Base-by-base conservation (phyloP, 2,888 invertebrate genomes). In the Sphaerophoria taeniata region DNA sequence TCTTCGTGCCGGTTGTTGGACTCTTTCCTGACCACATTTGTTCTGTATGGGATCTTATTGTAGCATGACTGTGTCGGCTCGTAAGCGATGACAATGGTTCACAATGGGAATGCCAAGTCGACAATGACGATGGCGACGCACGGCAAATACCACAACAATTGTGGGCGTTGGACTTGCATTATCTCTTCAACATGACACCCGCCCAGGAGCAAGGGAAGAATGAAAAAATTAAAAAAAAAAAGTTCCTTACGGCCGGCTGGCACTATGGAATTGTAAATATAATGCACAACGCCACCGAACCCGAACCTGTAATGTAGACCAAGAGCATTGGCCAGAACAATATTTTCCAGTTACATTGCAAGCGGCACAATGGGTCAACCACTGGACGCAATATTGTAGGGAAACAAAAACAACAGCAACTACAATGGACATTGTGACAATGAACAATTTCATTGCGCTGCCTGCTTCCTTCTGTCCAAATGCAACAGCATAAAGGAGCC, bases 351-450 rank as follows among this genome's bases (percentile, higher is more conserved):
- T 81, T 77, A 81, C 85, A 85, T 85, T 81, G 81, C 81, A 85
- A 81, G 72, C 81, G 73, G 85, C 85, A 85, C 81, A 85, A 85
- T 85, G 85, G 85, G 85, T 85, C 81, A 85, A 81, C 85, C 85
- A 81, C 76, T 85, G 80, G 45, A 71, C 71, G 84, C 75, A 69
- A 65, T 47, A 53, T 56, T 67, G 14, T 24, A 16, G 67, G 58
- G 34, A 70, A 58, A 24, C 75, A 72, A 49, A 60, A 72, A 77
- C 77, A 76, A 58, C 55, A 73, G 72, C 72, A 58, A 78, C 77
- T 76, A 80, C 80, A 80, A 85, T 80, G 61, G 47, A 43, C 71
- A 65, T 67, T 60, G 78, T 78, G 58, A 84, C 80, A 76, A 70
- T 85, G 85, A 72, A 56, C 73, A 81, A 65, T 72, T 73, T 55